Evolutionary conservation across 1,140 invertebrate genomes (phyloP).

Genomic region (Parasteatoda tepidariorum): DNA sequence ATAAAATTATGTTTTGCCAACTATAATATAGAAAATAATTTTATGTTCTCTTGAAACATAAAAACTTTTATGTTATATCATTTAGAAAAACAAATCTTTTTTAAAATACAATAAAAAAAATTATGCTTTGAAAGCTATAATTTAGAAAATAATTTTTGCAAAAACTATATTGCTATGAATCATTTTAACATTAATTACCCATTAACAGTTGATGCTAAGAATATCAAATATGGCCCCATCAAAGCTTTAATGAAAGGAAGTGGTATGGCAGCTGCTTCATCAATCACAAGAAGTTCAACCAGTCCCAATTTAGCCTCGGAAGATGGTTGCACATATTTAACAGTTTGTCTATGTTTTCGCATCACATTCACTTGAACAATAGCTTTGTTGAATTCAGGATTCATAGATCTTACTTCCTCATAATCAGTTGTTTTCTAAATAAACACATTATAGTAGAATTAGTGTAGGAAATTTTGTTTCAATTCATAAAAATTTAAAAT

Average conservation of each 20-base stretch:
- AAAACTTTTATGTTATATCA: too few species aligned
- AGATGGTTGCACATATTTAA: conserved; percentile 98
- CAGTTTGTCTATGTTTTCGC: conserved; percentile 94
- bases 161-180: too few species aligned
- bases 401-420: conserved; percentile 93
- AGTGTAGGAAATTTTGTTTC: not conserved
- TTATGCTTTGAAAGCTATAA: too few species aligned
- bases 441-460: too few species aligned
- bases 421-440: conserved; percentile 94
- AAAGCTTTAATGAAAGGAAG: conserved; percentile 91
- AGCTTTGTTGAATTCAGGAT: conserved; percentile 97
- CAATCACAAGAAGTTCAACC: conserved; percentile 95
- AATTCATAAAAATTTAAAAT: not conserved
- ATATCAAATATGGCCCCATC: conserved; percentile 92
- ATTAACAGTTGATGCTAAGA: conserved; percentile 97
- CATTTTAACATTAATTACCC: conserved; percentile 73
- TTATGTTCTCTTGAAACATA: too few species aligned
- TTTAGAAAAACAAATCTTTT: too few species aligned
- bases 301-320: conserved; percentile 84
- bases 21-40: too few species aligned
- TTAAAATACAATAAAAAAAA: too few species aligned
- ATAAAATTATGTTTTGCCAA: too few species aligned
- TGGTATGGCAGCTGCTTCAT: conserved; percentile 99
- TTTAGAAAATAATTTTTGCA: too few species aligned
- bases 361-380: conserved; percentile 92